Conservation (phyloP, 2,113 vertebrate genomes). For the Gracilinanus agilis region DNA sequence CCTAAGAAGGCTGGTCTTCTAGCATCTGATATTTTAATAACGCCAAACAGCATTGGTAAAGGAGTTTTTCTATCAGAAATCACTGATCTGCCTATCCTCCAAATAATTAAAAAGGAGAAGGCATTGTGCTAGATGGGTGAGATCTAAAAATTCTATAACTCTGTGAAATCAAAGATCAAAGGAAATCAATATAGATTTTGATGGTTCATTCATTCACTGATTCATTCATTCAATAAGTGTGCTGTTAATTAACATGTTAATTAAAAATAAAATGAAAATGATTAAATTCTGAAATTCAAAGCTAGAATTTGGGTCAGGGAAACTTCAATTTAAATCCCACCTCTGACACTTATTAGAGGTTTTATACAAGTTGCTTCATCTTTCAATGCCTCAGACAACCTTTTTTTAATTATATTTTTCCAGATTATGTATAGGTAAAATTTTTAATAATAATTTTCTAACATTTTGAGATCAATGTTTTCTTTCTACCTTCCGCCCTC, state of each 20-base stretch:
- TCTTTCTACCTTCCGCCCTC: too few relatives aligned
- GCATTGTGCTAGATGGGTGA: not conserved
- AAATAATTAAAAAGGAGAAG: constrained; percentile 34
- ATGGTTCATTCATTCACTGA: not conserved
- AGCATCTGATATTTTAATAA: not conserved
- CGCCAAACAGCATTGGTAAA: not conserved
- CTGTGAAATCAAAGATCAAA: not conserved
- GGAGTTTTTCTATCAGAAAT: not conserved
- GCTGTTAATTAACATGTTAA: not conserved
- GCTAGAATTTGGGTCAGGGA: not conserved
- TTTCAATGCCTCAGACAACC: not conserved
- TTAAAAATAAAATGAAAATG: not conserved
- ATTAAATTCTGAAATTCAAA: not conserved
- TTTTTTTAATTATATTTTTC: not conserved
- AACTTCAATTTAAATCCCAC: not conserved
- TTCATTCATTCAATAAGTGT: not conserved
- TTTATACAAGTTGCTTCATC: not conserved
- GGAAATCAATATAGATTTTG: not conserved
- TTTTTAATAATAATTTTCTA: too few relatives aligned
- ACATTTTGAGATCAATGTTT: too few relatives aligned
- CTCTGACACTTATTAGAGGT: not conserved
- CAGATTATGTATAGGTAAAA: too few relatives aligned
- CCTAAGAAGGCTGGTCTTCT: not conserved
- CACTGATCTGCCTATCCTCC: not conserved
- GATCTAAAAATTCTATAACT: not conserved